phyloP scores from a whole-genome alignment of 2,888 invertebrate genomes.

The Autographa gamma region DNA sequence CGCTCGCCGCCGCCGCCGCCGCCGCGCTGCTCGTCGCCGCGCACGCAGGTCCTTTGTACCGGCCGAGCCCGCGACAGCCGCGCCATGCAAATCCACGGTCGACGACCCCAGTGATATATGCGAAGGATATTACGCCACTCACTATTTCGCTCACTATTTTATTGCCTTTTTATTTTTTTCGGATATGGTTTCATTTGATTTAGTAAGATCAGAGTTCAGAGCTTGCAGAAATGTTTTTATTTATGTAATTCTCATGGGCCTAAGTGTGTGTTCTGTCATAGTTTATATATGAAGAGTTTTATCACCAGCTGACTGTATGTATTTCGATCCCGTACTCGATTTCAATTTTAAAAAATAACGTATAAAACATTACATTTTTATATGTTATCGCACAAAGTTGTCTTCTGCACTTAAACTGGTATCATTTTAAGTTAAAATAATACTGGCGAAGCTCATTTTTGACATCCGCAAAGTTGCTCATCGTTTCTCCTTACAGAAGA shows the following conservation, averaged over 20 bases:
- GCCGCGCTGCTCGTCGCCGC: constrained; percentile 62
- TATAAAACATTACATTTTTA: constrained; percentile 1
- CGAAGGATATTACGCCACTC: constrained; percentile 56
- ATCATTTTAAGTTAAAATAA: constrained; percentile 22
- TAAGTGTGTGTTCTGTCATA: constrained; percentile 33
- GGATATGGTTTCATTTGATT: constrained; percentile 18
- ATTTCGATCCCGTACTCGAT: background rate
- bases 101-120: constrained; percentile 82
- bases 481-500: constrained; percentile 62
- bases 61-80: constrained; percentile 20
- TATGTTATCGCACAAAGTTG: constrained; percentile 22
- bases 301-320: constrained; percentile 7
- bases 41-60: constrained; percentile 68
- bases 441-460: constrained; percentile 23
- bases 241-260: constrained; percentile 23
- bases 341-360: constrained; percentile 11
- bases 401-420: constrained; percentile 20
- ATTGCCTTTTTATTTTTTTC: constrained; percentile 45
- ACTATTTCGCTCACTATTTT: constrained; percentile 59
- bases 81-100: constrained; percentile 78
- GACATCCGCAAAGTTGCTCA: constrained; percentile 18
- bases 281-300: constrained; percentile 2
- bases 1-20: constrained; percentile 65
- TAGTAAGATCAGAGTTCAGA: constrained; percentile 14
- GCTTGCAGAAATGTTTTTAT: constrained; percentile 13